Conservation (phyloP, 2,888 invertebrate species). For the Hypercompe scribonia region DNA sequence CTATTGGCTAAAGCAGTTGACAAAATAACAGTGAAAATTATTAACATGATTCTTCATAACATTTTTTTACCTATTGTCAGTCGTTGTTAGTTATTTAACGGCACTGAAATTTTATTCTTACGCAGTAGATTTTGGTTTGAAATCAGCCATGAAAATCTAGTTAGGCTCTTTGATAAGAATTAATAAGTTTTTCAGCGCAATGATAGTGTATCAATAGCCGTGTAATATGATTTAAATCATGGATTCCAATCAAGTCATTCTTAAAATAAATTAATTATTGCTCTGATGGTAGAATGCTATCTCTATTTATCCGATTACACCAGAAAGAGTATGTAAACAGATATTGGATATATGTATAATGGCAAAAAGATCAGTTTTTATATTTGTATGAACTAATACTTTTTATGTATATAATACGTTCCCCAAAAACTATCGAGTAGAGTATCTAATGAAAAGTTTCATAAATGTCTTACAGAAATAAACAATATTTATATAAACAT, state of each 20-base stretch:
- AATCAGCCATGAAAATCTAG: slow-evolving; percentile 48
- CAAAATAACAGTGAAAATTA: slow-evolving; percentile 46
- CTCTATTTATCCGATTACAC: neutral
- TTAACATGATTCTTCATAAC: slow-evolving; percentile 49
- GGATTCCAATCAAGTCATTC: slow-evolving; percentile 12
- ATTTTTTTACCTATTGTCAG: slow-evolving; percentile 29
- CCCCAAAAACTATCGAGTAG: too few relatives aligned
- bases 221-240: slow-evolving; percentile 14
- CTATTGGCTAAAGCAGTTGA: slow-evolving; percentile 44
- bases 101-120: slow-evolving; percentile 6
- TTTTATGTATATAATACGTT: too few relatives aligned
- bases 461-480: too few relatives aligned
- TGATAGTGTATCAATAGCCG: slow-evolving; percentile 12
- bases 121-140: slow-evolving; percentile 31
- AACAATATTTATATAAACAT: neutral
- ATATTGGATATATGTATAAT: too few relatives aligned
- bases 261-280: slow-evolving; percentile 3
- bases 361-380: neutral
- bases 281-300: neutral
- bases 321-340: neutral
- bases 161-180: slow-evolving; percentile 50
- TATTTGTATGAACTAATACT: too few relatives aligned
- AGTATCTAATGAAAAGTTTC: too few relatives aligned
- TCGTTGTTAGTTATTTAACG: neutral
- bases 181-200: slow-evolving; percentile 28